phyloP scores from a whole-genome alignment of 2,888 invertebrate genomes.

The Drosophila picticornis region DNA sequence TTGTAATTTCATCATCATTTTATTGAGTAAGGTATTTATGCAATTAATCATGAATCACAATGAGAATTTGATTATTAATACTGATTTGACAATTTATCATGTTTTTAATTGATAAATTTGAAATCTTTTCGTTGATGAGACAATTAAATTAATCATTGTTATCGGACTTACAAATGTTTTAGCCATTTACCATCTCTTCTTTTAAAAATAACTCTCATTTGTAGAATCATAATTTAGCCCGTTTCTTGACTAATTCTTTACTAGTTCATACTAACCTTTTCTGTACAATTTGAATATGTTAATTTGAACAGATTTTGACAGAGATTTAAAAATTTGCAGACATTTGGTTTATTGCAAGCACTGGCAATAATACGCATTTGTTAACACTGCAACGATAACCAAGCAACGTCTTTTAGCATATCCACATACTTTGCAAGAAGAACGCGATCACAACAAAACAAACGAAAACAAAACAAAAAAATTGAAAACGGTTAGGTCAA shows the following conservation, averaged over 20 bases:
- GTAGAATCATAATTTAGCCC: neutral
- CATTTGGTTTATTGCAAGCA: constrained; percentile 29
- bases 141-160: neutral
- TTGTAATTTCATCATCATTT: neutral
- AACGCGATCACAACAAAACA: constrained; percentile 55
- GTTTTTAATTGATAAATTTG: neutral
- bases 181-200: neutral
- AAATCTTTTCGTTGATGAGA: neutral
- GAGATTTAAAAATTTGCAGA: constrained; percentile 38
- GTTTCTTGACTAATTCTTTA: neutral
- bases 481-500: constrained; percentile 30
- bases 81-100: neutral
- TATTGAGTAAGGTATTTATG: neutral
- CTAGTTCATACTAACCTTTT: neutral
- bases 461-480: too few relatives aligned
- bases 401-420: neutral
- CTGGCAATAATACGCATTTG: constrained; percentile 9
- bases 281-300: neutral
- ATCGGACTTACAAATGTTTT: neutral
- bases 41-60: neutral
- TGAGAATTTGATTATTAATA: neutral
- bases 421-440: constrained; percentile 5
- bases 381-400: neutral
- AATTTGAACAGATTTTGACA: constrained; percentile 7
- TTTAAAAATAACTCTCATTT: neutral